These are phyloP conservation scores for Acinonyx jubatus DNA, from an alignment of 2,113 vertebrate species.

Conservation along the genomic window DNA sequence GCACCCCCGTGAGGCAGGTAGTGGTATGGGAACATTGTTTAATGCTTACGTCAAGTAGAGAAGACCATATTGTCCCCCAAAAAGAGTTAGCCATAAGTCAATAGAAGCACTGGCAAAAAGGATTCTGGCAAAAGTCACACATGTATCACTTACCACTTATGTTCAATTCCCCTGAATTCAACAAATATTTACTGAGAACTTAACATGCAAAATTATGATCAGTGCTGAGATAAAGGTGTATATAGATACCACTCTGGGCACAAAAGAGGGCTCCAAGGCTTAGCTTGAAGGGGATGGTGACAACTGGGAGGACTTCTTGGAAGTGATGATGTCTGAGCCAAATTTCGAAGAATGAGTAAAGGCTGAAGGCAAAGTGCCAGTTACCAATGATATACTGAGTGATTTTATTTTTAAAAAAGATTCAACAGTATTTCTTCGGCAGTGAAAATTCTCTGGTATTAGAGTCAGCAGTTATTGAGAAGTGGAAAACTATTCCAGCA, in stretches of 20 bases:
- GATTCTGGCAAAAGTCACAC: background rate
- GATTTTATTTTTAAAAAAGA: background rate
- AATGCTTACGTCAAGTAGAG: background rate
- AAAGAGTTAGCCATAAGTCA: background rate
- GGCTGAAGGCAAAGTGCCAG: background rate
- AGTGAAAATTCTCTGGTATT: background rate
- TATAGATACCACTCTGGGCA: rapidly evolving
- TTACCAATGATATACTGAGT: background rate
- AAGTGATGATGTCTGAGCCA: background rate
- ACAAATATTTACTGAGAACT: background rate
- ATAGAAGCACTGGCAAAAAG: background rate
- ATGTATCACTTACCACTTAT: background rate
- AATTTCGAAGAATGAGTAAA: background rate
- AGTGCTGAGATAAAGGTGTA: background rate
- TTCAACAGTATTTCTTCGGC: background rate
- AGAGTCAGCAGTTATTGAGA: background rate
- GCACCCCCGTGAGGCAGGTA: background rate
- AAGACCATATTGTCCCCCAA: background rate
- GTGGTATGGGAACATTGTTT: background rate
- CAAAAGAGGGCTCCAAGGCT: background rate
- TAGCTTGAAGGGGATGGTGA: background rate
- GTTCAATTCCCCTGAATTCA: background rate
- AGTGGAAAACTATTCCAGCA: background rate
- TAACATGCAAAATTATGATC: background rate
- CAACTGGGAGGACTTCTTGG: background rate